phyloP scores from a whole-genome alignment of 2,797 vertebrate genomes.

The Brachyrhaphis roseni region DNA sequence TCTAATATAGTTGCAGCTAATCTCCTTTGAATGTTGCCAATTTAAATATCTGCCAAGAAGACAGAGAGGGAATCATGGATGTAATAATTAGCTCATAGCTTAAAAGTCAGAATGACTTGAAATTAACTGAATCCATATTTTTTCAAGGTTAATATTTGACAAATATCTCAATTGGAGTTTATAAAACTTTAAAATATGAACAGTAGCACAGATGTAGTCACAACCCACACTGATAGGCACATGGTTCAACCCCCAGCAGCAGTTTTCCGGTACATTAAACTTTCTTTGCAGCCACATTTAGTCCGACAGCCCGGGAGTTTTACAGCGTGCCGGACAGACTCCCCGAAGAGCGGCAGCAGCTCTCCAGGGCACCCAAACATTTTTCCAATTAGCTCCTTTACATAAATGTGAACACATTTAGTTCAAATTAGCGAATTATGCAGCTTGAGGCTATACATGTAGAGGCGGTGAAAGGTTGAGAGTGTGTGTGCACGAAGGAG shows the following conservation, averaged over 20 bases:
- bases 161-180: neutral
- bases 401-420: conserved; percentile 52
- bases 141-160: neutral
- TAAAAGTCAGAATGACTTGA: neutral
- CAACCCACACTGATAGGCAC: conserved; percentile 16
- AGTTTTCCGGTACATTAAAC: conserved; percentile 69
- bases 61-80: neutral
- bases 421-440: conserved; percentile 41
- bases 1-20: neutral
- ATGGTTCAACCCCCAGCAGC: conserved; percentile 28
- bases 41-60: neutral
- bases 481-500: neutral
- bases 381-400: conserved; percentile 51
- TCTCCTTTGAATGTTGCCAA: neutral
- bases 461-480: conserved; percentile 26
- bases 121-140: neutral
- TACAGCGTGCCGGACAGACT: conserved; percentile 43
- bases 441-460: conserved; percentile 31
- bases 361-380: conserved; percentile 25
- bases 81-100: neutral
- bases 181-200: neutral
- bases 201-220: conserved; percentile 18
- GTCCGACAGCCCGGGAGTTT: conserved; percentile 45
- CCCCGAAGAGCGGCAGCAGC: conserved; percentile 41
- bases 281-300: conserved; percentile 59